These are phyloP conservation scores for Antheraea mylitta DNA, from an alignment of 1,140 invertebrate species.

Conservation along the genomic window DNA sequence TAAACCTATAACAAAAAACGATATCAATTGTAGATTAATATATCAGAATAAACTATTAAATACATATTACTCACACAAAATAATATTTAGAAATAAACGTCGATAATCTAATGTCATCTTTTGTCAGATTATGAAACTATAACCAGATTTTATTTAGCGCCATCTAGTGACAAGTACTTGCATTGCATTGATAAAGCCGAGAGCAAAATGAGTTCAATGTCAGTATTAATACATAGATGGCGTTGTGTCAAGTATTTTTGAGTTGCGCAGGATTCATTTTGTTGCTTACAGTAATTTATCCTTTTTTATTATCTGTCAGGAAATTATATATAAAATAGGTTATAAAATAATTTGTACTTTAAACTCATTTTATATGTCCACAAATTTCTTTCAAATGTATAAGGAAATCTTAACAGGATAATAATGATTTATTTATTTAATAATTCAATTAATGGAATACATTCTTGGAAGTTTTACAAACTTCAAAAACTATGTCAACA, in stretches of 20 bases:
- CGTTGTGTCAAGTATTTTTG: neutral
- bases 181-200: neutral
- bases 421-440: too few relatives aligned
- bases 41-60: too few relatives aligned
- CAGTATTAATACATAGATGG: neutral
- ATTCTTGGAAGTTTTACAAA: too few relatives aligned
- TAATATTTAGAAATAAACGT: neutral
- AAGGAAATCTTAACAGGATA: too few relatives aligned
- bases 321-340: neutral
- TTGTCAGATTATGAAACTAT: neutral
- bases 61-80: neutral
- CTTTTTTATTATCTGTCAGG: neutral
- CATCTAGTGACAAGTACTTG: neutral
- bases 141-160: neutral
- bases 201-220: neutral
- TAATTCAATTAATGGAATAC: too few relatives aligned
- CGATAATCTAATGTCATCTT: neutral
- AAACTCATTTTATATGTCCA: too few relatives aligned
- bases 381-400: too few relatives aligned
- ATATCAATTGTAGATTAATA: too few relatives aligned
- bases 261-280: neutral
- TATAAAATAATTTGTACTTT: neutral
- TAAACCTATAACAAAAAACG: too few relatives aligned
- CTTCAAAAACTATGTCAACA: too few relatives aligned
- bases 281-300: neutral